A percentile compares a stretch with the other conserved stretches of the same genome.
Conservation (phyloP, 2,888 invertebrate genomes). For the Ypsolopha sequella region DNA sequence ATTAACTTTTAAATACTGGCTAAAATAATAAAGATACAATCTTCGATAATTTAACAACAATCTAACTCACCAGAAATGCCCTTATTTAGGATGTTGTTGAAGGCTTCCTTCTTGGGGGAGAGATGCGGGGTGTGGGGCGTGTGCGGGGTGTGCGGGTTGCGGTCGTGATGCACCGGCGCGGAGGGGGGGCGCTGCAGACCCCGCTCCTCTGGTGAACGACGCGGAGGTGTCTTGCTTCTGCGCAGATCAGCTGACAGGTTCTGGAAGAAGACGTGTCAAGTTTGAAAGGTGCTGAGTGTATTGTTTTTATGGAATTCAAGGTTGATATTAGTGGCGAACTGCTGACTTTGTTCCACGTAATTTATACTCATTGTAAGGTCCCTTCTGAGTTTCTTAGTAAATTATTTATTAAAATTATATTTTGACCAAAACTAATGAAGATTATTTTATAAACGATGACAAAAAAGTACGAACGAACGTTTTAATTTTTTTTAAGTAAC, state of each 20-base stretch:
- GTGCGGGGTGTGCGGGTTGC: conserved; percentile 54
- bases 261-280: conserved; percentile 22
- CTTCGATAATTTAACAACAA: neutral
- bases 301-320: too few species aligned
- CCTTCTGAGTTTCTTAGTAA: too few species aligned
- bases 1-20: too few species aligned
- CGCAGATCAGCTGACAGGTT: conserved; percentile 44
- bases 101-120: conserved; percentile 76
- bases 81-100: conserved; percentile 69
- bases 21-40: neutral
- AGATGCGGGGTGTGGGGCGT: conserved; percentile 61
- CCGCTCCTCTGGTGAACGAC: conserved; percentile 54
- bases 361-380: too few species aligned
- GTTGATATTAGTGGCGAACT: too few species aligned
- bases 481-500: too few species aligned
- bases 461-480: too few species aligned
- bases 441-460: too few species aligned
- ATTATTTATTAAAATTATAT: too few species aligned
- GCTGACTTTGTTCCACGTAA: too few species aligned
- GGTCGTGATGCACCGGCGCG: conserved; percentile 62
- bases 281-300: neutral
- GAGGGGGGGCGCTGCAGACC: conserved; percentile 54
- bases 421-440: too few species aligned
- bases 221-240: conserved; percentile 55
- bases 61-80: conserved; percentile 70